A percentile compares a stretch with the other conserved stretches of the same genome.
Conservation (phyloP, 2,113 vertebrate species). For the Pseudolaguvia tuberculata region DNA sequence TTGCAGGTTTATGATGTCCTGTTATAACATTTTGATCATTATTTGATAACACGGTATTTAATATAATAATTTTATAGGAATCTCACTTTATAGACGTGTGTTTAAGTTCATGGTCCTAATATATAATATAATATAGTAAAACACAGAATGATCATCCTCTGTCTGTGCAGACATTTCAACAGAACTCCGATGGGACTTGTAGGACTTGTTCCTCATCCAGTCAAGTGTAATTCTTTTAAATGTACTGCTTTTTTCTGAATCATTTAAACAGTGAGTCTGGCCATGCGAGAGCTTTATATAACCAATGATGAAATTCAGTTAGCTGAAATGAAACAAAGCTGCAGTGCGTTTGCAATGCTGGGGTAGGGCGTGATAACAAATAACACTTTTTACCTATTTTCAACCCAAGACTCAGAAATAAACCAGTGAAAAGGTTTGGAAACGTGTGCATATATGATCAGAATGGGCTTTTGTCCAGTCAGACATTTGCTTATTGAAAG, state of each 20-base stretch:
- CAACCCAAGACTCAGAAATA: conserved; percentile 63
- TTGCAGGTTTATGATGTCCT: background rate
- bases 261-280: conserved; percentile 60
- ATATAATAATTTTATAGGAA: background rate
- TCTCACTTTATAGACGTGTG: background rate
- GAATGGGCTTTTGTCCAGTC: conserved; percentile 55
- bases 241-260: conserved; percentile 56
- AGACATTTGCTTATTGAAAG: conserved; percentile 51
- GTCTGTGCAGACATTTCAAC: conserved; percentile 12
- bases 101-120: conserved; percentile 28
- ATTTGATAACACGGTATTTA: conserved; percentile 8
- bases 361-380: conserved; percentile 67
- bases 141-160: conserved; percentile 20
- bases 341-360: conserved; percentile 68
- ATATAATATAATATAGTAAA: conserved; percentile 24
- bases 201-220: conserved; percentile 38
- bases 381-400: conserved; percentile 63
- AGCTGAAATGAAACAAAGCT: conserved; percentile 69
- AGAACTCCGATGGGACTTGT: conserved; percentile 36
- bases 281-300: conserved; percentile 60
- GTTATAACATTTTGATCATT: background rate
- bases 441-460: conserved; percentile 44
- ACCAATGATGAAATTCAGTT: conserved; percentile 73
- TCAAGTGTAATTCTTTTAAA: conserved; percentile 51
- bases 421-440: conserved; percentile 60